Conservation (phyloP, 2,888 invertebrate genomes). For the Chirona hameri region DNA sequence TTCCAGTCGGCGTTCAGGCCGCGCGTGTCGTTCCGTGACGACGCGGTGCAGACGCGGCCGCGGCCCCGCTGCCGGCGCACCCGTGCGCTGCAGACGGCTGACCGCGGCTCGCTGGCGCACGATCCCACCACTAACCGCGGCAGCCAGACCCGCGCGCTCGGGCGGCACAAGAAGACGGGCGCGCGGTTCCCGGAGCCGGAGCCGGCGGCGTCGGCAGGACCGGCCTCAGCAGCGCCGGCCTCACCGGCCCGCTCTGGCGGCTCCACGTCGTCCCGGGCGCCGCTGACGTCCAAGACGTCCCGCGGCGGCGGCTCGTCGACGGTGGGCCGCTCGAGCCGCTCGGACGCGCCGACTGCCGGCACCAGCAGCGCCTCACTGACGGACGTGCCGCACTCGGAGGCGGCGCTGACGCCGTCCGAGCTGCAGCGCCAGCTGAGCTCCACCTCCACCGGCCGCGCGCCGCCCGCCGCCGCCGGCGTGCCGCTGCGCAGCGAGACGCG, state of each 20-base stretch:
- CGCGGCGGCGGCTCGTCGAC: background rate
- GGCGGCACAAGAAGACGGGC: background rate
- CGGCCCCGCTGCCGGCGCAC: background rate
- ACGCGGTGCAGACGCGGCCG: background rate
- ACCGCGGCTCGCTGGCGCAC: background rate
- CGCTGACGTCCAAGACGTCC: background rate
- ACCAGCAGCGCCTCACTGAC: background rate
- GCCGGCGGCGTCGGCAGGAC: background rate
- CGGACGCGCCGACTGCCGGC: background rate
- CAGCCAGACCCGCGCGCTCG: constrained; percentile 1
- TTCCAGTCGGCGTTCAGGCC: constrained; percentile 28
- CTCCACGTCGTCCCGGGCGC: background rate
- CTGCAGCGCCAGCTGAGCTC: constrained; percentile 2
- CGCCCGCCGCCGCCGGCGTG: background rate
- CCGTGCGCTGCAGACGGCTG: background rate
- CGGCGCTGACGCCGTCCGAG: constrained; percentile 29
- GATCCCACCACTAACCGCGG: background rate
- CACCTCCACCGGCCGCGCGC: too few relatives aligned
- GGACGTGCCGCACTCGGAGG: constrained; percentile 26
- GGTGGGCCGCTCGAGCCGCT: background rate
- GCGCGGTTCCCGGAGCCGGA: background rate
- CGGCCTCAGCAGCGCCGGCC: background rate
- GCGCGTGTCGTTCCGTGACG: constrained; percentile 9
- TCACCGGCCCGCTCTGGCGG: background rate
- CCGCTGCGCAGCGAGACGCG: constrained; percentile 13